Evolutionary conservation across 2,888 invertebrate species (phyloP).

Genomic region (Eudasyphora cyanicolor): DNA sequence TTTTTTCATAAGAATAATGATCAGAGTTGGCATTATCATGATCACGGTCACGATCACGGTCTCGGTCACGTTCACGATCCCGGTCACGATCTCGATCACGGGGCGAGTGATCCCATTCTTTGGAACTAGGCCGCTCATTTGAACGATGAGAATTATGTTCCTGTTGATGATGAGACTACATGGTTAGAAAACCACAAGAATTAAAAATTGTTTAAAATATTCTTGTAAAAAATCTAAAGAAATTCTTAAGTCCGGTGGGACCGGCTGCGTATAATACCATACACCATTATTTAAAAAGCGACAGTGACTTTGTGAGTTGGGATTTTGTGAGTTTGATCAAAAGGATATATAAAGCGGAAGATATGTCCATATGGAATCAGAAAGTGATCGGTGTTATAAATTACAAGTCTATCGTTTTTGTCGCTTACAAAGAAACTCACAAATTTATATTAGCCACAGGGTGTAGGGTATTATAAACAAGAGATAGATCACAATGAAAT

Average conservation of each 20-base stretch:
- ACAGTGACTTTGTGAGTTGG: too few species aligned
- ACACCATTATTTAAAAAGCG: too few species aligned
- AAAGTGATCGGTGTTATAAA: too few species aligned
- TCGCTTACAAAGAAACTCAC: too few species aligned
- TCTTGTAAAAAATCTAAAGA: background rate
- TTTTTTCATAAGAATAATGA: constrained; percentile 57
- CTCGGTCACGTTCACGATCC: constrained; percentile 21
- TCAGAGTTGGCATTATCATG: constrained; percentile 41
- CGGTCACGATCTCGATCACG: background rate
- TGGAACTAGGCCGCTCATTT: constrained; percentile 31
- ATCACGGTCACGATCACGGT: background rate
- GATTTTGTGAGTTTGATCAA: too few species aligned
- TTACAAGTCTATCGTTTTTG: too few species aligned
- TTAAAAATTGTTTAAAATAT: background rate
- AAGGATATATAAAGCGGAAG: too few species aligned
- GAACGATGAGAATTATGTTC: constrained; percentile 53
- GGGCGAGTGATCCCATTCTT: constrained; percentile 53
- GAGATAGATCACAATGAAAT: too few species aligned
- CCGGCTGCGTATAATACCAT: too few species aligned
- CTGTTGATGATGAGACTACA: constrained; percentile 30
- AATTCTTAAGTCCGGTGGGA: background rate
- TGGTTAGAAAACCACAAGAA: background rate
- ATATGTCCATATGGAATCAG: too few species aligned
- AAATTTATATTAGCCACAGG: too few species aligned
- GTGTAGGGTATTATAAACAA: too few species aligned